phyloP scores from a whole-genome alignment of 2,797 vertebrate genomes.

The Oreonectes daqikongensis region DNA sequence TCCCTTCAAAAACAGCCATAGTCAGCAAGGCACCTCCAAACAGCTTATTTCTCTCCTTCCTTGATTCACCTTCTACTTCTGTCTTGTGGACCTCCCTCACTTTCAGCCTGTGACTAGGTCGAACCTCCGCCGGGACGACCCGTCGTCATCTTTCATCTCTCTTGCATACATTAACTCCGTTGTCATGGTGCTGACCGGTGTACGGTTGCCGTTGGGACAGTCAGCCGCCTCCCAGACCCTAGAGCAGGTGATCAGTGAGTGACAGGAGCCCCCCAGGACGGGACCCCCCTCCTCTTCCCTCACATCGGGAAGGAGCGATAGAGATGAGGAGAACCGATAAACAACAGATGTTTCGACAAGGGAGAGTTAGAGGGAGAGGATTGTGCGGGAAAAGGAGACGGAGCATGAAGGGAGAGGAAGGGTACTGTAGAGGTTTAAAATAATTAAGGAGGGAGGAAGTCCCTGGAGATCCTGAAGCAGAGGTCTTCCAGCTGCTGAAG shows the following conservation, averaged over 20 bases:
- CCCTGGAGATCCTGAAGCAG: slow-evolving; percentile 32
- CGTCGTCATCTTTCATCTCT: slow-evolving; percentile 45
- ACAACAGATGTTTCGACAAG: slow-evolving; percentile 56
- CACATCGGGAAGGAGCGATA: slow-evolving; percentile 34
- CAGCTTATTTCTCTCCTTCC: slow-evolving; percentile 20
- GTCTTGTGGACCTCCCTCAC: slow-evolving; percentile 26
- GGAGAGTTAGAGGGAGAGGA: slow-evolving; percentile 25
- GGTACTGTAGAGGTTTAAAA: slow-evolving; percentile 48
- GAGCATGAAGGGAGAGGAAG: slow-evolving; percentile 35
- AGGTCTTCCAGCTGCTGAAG: slow-evolving; percentile 49
- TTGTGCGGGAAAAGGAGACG: slow-evolving; percentile 10
- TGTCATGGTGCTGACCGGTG: slow-evolving; percentile 49
- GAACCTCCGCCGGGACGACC: slow-evolving; percentile 26
- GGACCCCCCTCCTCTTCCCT: slow-evolving; percentile 36
- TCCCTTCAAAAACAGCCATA: no score
- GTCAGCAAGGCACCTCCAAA: background rate
- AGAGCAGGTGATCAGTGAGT: slow-evolving; percentile 57
- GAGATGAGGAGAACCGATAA: slow-evolving; percentile 47
- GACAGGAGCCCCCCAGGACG: slow-evolving; percentile 52
- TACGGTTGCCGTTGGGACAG: slow-evolving; percentile 47
- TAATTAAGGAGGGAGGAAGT: slow-evolving; percentile 50
- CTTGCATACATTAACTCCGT: slow-evolving; percentile 48
- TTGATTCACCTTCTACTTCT: slow-evolving; percentile 13
- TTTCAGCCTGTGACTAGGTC: slow-evolving; percentile 23
- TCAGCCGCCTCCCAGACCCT: slow-evolving; percentile 39